phyloP scores from a whole-genome alignment of 2,113 vertebrate genomes.

The Heteronetta atricapilla region DNA sequence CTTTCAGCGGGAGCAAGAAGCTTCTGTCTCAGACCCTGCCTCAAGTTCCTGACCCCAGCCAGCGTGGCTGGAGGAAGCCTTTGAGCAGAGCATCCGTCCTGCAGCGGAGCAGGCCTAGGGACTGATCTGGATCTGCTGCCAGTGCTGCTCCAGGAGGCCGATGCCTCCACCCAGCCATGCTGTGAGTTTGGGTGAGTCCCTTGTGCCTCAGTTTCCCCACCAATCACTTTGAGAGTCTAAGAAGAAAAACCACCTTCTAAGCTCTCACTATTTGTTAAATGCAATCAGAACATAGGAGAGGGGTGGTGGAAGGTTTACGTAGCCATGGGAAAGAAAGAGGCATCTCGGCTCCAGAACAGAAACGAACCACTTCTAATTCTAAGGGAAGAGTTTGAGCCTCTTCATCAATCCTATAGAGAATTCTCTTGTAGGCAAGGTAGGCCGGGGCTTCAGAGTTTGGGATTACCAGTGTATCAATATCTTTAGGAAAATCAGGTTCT shows the following conservation, averaged over 20 bases:
- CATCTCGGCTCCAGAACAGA: not conserved
- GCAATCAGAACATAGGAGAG: not conserved
- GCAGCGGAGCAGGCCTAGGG: not conserved
- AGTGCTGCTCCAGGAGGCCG: not conserved
- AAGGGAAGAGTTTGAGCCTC: not conserved
- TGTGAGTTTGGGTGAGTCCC: not conserved
- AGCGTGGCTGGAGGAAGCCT: not conserved
- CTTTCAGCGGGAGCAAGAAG: not conserved
- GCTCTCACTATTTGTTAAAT: not conserved
- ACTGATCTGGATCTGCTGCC: accelerated
- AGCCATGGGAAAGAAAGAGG: not conserved
- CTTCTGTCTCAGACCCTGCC: not conserved
- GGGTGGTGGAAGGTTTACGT: not conserved
- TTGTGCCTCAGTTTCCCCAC: not conserved
- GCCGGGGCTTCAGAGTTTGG: not conserved
- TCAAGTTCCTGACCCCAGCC: not conserved
- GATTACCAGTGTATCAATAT: not conserved
- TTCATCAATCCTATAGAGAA: not conserved
- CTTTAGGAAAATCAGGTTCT: constrained; percentile 44
- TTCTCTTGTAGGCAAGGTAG: not conserved
- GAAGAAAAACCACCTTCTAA: not conserved
- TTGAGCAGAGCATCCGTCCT: accelerated
- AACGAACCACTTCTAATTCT: not conserved
- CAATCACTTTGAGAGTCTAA: not conserved
- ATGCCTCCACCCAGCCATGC: not conserved